Evolutionary conservation across 2,888 invertebrate genomes (phyloP).

Genomic region (Platyscelio sp.): DNA sequence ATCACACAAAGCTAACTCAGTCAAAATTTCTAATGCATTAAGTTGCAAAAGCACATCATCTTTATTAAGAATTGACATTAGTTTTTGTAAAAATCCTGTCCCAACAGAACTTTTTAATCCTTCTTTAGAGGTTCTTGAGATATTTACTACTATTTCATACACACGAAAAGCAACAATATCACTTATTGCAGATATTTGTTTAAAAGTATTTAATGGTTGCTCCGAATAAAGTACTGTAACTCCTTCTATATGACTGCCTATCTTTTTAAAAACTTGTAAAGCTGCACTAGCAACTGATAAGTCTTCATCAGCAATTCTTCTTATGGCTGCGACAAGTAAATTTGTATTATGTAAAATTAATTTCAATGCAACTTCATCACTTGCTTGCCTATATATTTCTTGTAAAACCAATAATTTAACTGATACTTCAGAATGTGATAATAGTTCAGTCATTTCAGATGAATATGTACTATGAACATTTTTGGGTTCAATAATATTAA

Average conservation of each 20-base stretch:
- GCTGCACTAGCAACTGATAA: too few relatives aligned
- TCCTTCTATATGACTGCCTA: conserved; percentile 86
- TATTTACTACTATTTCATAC: conserved; percentile 90
- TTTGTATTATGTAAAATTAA: too few relatives aligned
- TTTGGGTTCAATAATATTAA: too few relatives aligned
- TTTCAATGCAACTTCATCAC: too few relatives aligned
- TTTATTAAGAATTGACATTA: conserved; percentile 89
- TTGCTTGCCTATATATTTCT: too few relatives aligned
- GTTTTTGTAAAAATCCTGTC: conserved; percentile 88
- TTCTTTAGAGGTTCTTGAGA: conserved; percentile 88
- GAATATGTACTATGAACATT: too few relatives aligned
- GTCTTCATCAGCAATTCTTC: too few relatives aligned
- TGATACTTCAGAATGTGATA: too few relatives aligned
- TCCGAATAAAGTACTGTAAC: conserved; percentile 86
- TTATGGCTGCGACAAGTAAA: too few relatives aligned
- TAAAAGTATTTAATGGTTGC: conserved; percentile 87
- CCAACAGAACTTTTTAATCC: conserved; percentile 88
- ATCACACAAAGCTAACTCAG: conserved; percentile 89
- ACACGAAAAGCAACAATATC: conserved; percentile 89
- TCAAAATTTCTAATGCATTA: conserved; percentile 93
- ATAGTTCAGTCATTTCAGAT: too few relatives aligned
- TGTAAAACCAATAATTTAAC: too few relatives aligned
- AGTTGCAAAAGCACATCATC: conserved; percentile 92
- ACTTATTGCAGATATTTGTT: conserved; percentile 87
- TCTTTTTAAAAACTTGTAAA: conserved; percentile 86